Evolutionary conservation across 2,797 vertebrate species (phyloP).

Genomic region (Eidolon dupreanum): DNA sequence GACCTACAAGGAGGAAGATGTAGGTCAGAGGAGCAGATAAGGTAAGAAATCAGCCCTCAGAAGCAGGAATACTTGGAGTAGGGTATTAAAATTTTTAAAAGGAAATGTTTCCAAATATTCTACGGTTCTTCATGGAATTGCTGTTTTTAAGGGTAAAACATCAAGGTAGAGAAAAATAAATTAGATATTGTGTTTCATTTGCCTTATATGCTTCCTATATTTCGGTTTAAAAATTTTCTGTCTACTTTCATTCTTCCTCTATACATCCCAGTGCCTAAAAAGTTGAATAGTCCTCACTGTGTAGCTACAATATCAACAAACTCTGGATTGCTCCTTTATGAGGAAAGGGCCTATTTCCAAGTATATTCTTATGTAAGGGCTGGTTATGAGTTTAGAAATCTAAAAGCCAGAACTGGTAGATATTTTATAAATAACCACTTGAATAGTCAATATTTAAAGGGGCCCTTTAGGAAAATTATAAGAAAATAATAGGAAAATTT

Average conservation of each 20-base stretch:
- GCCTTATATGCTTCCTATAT: not conserved
- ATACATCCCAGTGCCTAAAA: not conserved
- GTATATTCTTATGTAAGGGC: not conserved
- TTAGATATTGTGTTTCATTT: not conserved
- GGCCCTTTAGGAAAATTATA: not conserved
- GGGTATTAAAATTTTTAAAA: not conserved
- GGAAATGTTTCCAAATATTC: not conserved
- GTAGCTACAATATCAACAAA: not conserved
- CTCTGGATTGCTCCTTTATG: not conserved
- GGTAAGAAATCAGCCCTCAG: not conserved
- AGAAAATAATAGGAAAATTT: not conserved
- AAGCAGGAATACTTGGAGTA: not conserved
- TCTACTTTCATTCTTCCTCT: not conserved
- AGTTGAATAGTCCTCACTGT: not conserved
- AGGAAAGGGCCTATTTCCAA: not conserved
- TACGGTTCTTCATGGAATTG: not conserved
- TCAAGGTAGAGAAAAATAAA: not conserved
- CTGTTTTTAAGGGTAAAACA: not conserved
- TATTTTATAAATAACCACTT: not conserved
- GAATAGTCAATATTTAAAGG: not conserved
- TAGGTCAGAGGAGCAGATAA: not conserved
- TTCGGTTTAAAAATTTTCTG: not conserved
- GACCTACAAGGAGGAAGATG: not conserved
- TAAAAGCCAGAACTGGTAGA: not conserved
- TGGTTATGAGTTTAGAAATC: not conserved